Evolutionary conservation across 92 coral and sea anemone genomes (phyloP).

Genomic region (Anthopleura xanthogrammica): DNA sequence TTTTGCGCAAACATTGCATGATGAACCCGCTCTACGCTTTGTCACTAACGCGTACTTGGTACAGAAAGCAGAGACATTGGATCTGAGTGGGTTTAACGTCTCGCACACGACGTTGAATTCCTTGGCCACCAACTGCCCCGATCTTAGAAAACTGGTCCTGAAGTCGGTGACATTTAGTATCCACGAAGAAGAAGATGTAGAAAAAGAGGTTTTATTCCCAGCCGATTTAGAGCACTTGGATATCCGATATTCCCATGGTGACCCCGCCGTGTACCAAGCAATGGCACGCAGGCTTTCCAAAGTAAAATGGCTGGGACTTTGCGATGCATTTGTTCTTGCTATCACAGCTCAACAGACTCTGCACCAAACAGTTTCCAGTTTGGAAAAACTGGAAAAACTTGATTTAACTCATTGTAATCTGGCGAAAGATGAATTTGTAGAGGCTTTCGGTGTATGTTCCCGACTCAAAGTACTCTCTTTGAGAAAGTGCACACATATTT

Average conservation of each 20-base stretch:
- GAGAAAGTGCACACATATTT: slow-evolving; percentile 56
- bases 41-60: slow-evolving; percentile 6
- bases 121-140: slow-evolving; percentile 48
- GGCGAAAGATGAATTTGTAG: slow-evolving; percentile 43
- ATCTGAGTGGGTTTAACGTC: slow-evolving; percentile 58
- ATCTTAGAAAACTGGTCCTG: slow-evolving; percentile 47
- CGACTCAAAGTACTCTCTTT: slow-evolving; percentile 55
- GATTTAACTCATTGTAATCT: slow-evolving; percentile 65
- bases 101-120: slow-evolving; percentile 30
- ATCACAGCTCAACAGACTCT: slow-evolving; percentile 20
- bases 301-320: slow-evolving; percentile 68
- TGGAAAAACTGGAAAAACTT: slow-evolving; percentile 56
- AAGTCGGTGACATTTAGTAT: slow-evolving; percentile 40
- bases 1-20: slow-evolving; percentile 39
- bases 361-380: slow-evolving; percentile 27
- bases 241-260: slow-evolving; percentile 67
- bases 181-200: background rate
- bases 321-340: slow-evolving; percentile 60
- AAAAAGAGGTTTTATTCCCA: background rate
- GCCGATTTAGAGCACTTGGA: slow-evolving; percentile 36
- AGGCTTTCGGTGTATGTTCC: slow-evolving; percentile 37
- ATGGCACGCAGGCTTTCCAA: slow-evolving; percentile 47
- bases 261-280: slow-evolving; percentile 40
- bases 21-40: slow-evolving; percentile 24
- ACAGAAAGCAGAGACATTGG: slow-evolving; percentile 22